Evolutionary conservation across 2,888 invertebrate species (phyloP), one percentile per base, ranked within the genome.

Genomic region (Agrenia bidenticulata): DNA sequence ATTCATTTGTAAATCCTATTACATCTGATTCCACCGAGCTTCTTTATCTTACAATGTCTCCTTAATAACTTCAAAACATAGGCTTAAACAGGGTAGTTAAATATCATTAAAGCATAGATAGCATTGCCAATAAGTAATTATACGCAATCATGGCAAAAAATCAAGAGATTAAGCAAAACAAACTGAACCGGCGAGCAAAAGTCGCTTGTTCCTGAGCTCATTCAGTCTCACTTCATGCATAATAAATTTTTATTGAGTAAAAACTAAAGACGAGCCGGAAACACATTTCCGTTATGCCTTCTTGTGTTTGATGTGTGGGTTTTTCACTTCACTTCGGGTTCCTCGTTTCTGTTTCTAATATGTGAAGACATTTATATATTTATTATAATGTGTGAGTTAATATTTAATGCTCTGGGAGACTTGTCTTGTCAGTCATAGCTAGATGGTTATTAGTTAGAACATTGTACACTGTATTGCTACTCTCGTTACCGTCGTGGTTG

Each of bases 241-340:
- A 69, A 72, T 72, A 72, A 72, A 72, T 63, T 72, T 72, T 72
- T 72, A 72, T 70, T 67, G 64, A 58, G 58, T 37, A 63, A 63
- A 63, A 63, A 63, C 19, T 24, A 64, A 70, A 67, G 66, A 64
- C 59, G 61, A 66, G 63, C 70, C 70, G 72, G 72, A 72, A 64
- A 68, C 56, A 61, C 66, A 59, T 70, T 70, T 72, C 72, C 72
- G 72, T 72, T 67, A 66, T 41, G 51, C 32, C 37, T 27, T 32
- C 32, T 21, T 11, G 19, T 45, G 15, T 45, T 27, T 63, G 63
- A 60, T 64, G 64, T 67, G 64, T 57, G 58, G 45, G 56, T 58
- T 58, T 63, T 57, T 45, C 45, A 45, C 15, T 39, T 39, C 39
- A 39, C 45, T 45, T 19, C 55, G 26, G 49, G 23, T 49, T 23